These are phyloP conservation scores for Muricea muricata DNA, from an alignment of 92 coral and sea anemone species.

Conservation along the genomic window DNA sequence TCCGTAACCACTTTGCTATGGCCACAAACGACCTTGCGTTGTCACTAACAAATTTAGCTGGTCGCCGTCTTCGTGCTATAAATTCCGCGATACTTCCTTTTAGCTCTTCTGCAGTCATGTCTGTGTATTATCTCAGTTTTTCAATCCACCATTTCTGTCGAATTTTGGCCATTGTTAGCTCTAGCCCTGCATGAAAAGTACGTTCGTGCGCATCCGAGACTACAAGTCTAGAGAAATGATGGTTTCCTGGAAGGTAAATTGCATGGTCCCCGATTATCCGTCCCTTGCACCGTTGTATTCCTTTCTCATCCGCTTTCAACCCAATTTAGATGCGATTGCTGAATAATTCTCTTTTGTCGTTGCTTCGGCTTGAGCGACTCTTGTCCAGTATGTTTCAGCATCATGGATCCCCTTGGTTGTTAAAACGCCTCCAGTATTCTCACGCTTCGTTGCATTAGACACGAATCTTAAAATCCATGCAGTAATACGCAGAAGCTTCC, in stretches of 20 bases:
- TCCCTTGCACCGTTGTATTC: constrained; percentile 48
- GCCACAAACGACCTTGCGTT: constrained; percentile 2
- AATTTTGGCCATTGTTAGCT: constrained; percentile 54
- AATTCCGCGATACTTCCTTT: neutral
- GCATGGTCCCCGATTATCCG: constrained; percentile 57
- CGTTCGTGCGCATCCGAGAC: constrained; percentile 47
- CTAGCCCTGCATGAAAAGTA: constrained; percentile 67
- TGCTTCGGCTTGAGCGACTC: constrained; percentile 20
- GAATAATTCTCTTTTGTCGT: neutral
- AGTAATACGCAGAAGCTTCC: constrained; percentile 57
- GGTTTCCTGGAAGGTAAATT: constrained; percentile 47
- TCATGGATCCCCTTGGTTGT: constrained; percentile 37
- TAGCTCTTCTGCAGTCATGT: constrained; percentile 45
- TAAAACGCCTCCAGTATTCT: constrained; percentile 27
- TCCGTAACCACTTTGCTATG: neutral
- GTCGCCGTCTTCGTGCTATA: neutral
- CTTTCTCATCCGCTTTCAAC: constrained; percentile 45
- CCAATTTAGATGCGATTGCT: constrained; percentile 37
- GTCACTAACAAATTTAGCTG: neutral
- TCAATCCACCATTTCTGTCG: constrained; percentile 58
- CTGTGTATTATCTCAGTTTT: constrained; percentile 46
- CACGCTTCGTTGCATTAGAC: constrained; percentile 43
- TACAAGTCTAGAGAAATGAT: constrained; percentile 25
- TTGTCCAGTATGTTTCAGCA: constrained; percentile 58
- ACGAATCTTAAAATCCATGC: constrained; percentile 60